Evolutionary conservation across 2,797 vertebrate species (phyloP).

Genomic region (Dryobates pubescens): DNA sequence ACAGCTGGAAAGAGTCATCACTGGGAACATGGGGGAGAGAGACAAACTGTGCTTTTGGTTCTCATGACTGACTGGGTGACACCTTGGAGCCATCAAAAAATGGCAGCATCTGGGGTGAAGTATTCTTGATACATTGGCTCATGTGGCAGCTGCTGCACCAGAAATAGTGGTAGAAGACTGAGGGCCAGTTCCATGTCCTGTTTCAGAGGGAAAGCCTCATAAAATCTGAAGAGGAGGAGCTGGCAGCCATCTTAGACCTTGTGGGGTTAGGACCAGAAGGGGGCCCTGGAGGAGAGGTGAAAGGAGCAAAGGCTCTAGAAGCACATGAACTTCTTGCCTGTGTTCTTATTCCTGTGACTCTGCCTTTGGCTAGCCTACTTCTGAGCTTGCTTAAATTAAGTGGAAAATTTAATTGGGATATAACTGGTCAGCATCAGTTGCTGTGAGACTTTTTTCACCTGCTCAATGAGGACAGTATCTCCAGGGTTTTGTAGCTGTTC

Average conservation of each 20-base stretch:
- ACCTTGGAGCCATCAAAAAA: not conserved
- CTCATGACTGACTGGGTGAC: not conserved
- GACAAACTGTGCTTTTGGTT: not conserved
- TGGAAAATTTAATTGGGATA: not conserved
- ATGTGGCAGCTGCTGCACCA: not conserved
- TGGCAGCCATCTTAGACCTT: not conserved
- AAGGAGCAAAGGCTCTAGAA: not conserved
- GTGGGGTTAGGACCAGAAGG: not conserved
- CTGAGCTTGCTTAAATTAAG: not conserved
- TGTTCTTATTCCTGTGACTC: not conserved
- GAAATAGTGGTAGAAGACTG: not conserved
- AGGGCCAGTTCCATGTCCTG: not conserved
- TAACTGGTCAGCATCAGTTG: not conserved
- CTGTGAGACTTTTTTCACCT: not conserved
- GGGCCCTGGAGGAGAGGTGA: not conserved
- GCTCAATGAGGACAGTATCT: not conserved
- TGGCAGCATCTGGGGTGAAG: not conserved
- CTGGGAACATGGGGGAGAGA: not conserved
- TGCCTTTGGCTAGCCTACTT: not conserved
- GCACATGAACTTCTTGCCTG: fast-evolving
- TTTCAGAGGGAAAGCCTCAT: not conserved
- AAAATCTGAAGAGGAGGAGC: not conserved
- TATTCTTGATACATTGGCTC: not conserved
- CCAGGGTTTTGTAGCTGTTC: not conserved
- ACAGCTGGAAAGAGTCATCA: not conserved